phyloP scores from a whole-genome alignment of 2,888 invertebrate species.

The Sympetrum striolatum region DNA sequence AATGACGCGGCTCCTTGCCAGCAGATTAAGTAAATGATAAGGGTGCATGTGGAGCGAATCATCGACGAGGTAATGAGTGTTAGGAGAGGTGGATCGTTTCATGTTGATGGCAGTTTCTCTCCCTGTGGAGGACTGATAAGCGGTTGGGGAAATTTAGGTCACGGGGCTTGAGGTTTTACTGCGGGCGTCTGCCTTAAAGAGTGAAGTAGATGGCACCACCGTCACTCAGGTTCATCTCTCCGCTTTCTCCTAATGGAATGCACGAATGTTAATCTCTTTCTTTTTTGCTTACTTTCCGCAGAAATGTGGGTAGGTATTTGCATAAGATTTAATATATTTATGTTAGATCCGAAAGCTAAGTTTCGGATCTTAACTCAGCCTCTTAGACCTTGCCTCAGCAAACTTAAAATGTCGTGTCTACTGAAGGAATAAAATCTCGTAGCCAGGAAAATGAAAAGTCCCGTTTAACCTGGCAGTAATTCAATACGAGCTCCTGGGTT shows the following conservation, averaged over 20 bases:
- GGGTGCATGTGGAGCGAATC: background rate
- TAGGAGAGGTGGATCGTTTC: background rate
- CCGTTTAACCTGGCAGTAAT: no score
- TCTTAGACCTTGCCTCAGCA: no score
- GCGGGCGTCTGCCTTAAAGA: background rate
- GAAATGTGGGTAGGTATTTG: no score
- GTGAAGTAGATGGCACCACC: background rate
- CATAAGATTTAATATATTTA: no score
- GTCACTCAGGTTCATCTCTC: background rate
- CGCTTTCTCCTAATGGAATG: background rate
- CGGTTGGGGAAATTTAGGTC: background rate
- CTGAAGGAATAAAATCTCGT: no score
- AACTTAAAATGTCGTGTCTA: no score
- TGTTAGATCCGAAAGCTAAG: no score
- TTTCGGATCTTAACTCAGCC: no score
- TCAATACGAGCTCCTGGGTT: no score
- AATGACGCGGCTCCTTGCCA: background rate
- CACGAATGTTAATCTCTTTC: no score
- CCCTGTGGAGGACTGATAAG: background rate
- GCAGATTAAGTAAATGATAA: background rate
- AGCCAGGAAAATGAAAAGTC: no score
- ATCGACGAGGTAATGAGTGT: background rate
- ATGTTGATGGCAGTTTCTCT: background rate
- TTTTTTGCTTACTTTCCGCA: no score
- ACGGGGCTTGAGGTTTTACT: background rate